Conservation (phyloP, 1,140 invertebrate species). For the Zeugodacus cucurbitae region DNA sequence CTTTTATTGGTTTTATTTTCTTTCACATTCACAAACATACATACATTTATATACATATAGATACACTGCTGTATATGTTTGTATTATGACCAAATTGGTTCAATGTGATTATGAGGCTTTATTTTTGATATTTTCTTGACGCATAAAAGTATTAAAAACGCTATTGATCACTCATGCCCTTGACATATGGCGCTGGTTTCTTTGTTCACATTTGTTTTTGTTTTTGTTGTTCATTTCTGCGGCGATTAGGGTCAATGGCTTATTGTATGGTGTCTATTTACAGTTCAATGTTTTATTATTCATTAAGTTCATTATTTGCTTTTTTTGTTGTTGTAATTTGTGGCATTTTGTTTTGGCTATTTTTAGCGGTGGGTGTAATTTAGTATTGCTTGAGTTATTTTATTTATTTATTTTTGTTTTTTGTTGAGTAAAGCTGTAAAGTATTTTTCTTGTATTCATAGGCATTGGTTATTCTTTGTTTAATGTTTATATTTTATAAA, state of each 20-base stretch:
- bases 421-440: not conserved
- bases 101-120: no score
- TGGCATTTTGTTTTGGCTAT: not conserved
- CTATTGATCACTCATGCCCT: not conserved
- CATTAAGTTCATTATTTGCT: not conserved
- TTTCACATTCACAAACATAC: no score
- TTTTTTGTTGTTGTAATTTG: not conserved
- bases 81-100: no score
- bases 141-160: not conserved
- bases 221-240: not conserved
- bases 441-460: not conserved
- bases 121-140: no score
- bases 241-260: slow-evolving; percentile 7
- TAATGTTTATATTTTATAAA: no score
- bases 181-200: not conserved
- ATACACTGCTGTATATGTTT: no score
- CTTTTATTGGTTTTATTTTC: not conserved
- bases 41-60: no score
- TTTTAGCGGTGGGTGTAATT: not conserved
- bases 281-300: not conserved
- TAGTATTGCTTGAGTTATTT: not conserved
- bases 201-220: not conserved
- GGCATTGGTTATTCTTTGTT: not conserved
- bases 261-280: not conserved
- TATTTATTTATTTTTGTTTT: no score